These are phyloP conservation scores for Aplochiton taeniatus DNA, from an alignment of 2,797 vertebrate species.

Conservation along the genomic window DNA sequence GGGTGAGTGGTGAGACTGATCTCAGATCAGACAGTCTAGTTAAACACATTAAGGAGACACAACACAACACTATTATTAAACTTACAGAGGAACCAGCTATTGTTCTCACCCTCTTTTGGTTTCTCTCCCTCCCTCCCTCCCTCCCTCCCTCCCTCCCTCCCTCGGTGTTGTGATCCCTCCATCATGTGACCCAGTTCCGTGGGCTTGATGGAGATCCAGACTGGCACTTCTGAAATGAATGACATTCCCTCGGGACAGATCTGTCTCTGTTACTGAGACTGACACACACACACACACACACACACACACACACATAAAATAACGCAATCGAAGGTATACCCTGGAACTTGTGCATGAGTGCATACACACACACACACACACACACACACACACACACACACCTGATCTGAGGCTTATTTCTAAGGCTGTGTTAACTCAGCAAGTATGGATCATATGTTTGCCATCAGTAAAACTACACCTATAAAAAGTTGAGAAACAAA, in stretches of 20 bases:
- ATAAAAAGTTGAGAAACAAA: too few relatives aligned
- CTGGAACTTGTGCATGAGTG: too few relatives aligned
- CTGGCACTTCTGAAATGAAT: conserved; percentile 17
- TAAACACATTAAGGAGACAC: background rate
- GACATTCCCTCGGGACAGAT: background rate
- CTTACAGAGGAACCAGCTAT: too few relatives aligned
- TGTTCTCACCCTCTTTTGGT: too few relatives aligned
- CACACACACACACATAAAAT: background rate
- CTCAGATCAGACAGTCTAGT: background rate
- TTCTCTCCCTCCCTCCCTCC: too few relatives aligned
- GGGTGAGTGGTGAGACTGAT: too few relatives aligned
- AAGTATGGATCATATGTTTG: background rate
- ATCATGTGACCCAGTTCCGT: conserved; percentile 17
- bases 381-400: conserved; percentile 1
- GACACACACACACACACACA: conserved; percentile 4
- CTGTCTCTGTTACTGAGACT: background rate
- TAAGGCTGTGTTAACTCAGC: conserved; percentile 4
- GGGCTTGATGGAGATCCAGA: conserved; percentile 8
- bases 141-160: too few relatives aligned
- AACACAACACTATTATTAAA: background rate
- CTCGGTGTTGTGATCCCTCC: background rate
- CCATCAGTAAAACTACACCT: background rate
- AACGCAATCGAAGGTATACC: too few relatives aligned
- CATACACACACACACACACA: conserved; percentile 3
- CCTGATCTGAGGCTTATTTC: background rate